Evolutionary conservation across 2,888 invertebrate species (phyloP).

Genomic region (Tortricodes alternella): DNA sequence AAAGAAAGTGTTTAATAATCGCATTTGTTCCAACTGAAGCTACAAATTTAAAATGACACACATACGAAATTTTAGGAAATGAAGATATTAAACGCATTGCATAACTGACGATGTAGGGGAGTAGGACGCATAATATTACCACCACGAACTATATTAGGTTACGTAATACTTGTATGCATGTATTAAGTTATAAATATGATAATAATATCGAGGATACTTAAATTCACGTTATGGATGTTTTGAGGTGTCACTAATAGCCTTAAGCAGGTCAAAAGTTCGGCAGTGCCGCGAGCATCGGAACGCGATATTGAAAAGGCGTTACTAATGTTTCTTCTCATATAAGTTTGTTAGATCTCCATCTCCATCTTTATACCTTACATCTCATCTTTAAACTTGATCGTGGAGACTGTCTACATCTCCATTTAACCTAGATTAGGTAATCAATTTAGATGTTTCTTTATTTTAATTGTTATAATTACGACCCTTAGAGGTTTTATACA

Average conservation of each 20-base stretch:
- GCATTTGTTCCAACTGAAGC: conserved; percentile 5
- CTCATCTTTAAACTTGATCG: too few species aligned
- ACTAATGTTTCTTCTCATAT: neutral
- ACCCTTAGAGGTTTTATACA: too few species aligned
- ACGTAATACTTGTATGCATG: conserved; percentile 40
- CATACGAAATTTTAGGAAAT: conserved; percentile 33
- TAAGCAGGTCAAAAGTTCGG: conserved; percentile 20
- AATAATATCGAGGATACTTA: conserved; percentile 38
- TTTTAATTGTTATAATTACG: too few species aligned
- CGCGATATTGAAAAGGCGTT: neutral
- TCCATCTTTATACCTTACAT: too few species aligned
- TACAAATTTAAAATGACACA: conserved; percentile 27
- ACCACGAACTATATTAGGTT: conserved; percentile 45
- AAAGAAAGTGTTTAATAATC: conserved; percentile 12
- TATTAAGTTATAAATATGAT: conserved; percentile 35
- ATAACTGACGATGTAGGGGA: conserved; percentile 53
- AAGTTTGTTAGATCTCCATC: neutral
- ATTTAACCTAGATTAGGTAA: too few species aligned
- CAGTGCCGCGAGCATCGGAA: neutral
- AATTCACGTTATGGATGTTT: conserved; percentile 25
- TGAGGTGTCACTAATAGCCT: conserved; percentile 11
- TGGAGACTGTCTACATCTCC: too few species aligned
- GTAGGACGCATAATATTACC: conserved; percentile 46
- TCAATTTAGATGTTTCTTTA: too few species aligned
- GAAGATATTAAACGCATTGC: conserved; percentile 44